A percentile compares a stretch with the other conserved stretches of the same genome.
Evolutionary conservation across 2,888 invertebrate genomes (phyloP).

Genomic region (Seira musarum): DNA sequence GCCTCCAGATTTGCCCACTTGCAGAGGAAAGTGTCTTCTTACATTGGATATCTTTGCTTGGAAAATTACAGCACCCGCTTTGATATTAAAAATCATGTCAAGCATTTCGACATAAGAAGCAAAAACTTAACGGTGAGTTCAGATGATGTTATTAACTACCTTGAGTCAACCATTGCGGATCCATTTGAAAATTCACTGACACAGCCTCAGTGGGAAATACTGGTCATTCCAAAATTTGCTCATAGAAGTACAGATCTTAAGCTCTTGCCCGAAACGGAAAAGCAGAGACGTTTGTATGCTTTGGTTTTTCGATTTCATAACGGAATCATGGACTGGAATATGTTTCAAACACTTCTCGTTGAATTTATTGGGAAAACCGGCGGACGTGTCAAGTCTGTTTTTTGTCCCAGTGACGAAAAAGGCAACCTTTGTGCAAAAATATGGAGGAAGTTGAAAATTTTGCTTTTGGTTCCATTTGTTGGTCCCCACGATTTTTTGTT

Average conservation of each 20-base stretch:
- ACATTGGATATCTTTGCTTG: slow-evolving; percentile 38
- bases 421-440: not conserved
- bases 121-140: not conserved
- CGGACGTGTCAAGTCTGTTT: slow-evolving; percentile 16
- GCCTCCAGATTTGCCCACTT: not conserved
- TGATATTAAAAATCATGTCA: slow-evolving; percentile 45
- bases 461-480: not conserved
- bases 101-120: slow-evolving; percentile 33
- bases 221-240: slow-evolving; percentile 36
- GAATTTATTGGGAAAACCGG: slow-evolving; percentile 30
- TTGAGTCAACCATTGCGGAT: slow-evolving; percentile 20
- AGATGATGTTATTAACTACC: slow-evolving; percentile 20
- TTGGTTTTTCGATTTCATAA: slow-evolving; percentile 41
- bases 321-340: slow-evolving; percentile 43
- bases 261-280: not conserved
- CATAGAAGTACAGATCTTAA: not conserved
- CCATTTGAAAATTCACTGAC: slow-evolving; percentile 37
- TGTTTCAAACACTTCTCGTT: slow-evolving; percentile 34
- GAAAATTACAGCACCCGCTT: slow-evolving; percentile 18
- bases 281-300: slow-evolving; percentile 20
- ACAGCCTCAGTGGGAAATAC: slow-evolving; percentile 43
- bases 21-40: slow-evolving; percentile 15
- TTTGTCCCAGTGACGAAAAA: slow-evolving; percentile 14
- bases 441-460: slow-evolving; percentile 20
- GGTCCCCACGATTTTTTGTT: slow-evolving; percentile 13